Percentiles rank a stretch among this genome's conserved stretches.
These are phyloP conservation scores for Myotis pilosus DNA, from an alignment of 2,797 vertebrate species.

Conservation along the genomic window DNA sequence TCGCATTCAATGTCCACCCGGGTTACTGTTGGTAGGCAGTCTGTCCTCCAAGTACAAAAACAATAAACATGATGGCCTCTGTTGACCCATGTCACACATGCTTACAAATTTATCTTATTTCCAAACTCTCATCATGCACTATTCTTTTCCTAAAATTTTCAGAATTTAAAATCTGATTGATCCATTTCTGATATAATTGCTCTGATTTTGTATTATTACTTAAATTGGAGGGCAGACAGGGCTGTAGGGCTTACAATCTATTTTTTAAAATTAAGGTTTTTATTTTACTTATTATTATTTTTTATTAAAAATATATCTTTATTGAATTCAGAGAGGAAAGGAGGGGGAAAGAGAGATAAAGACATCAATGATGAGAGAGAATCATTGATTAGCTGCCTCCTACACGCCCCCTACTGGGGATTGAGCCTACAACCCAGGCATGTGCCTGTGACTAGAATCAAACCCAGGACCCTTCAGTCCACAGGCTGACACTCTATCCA, in stretches of 20 bases:
- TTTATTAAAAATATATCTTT: too few relatives aligned
- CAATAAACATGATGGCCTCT: fast-evolving
- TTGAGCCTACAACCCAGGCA: too few relatives aligned
- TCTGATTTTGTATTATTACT: background rate
- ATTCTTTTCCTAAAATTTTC: background rate
- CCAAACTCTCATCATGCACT: fast-evolving
- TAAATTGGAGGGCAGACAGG: background rate
- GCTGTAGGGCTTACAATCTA: fast-evolving
- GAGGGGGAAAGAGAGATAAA: too few relatives aligned
- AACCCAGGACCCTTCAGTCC: too few relatives aligned
- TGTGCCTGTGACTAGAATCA: too few relatives aligned
- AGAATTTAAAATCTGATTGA: background rate
- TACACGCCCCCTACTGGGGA: too few relatives aligned
- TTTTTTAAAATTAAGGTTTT: background rate
- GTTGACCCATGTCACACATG: fast-evolving
- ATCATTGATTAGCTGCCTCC: too few relatives aligned
- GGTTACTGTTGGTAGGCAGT: fast-evolving
- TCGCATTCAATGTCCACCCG: fast-evolving
- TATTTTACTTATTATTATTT: background rate
- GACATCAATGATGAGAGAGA: too few relatives aligned
- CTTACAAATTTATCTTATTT: background rate
- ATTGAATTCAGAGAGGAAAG: too few relatives aligned
- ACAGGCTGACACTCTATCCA: too few relatives aligned
- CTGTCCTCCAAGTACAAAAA: background rate
- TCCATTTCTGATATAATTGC: background rate